These are phyloP conservation scores for Gila orcuttii DNA, from an alignment of 2,113 vertebrate species.

Conservation along the genomic window DNA sequence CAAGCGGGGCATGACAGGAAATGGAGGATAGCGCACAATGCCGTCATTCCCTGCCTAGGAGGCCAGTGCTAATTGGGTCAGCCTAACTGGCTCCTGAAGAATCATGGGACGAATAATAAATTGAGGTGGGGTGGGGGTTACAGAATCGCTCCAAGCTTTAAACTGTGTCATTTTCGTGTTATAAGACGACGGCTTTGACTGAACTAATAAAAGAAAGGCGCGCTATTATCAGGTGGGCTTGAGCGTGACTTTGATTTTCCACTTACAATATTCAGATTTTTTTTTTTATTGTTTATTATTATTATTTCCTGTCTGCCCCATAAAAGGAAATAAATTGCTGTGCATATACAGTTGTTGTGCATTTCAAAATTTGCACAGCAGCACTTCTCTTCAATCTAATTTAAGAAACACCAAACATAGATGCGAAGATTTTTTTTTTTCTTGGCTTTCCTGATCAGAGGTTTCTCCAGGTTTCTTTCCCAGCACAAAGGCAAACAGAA, in stretches of 20 bases:
- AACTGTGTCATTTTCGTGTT: constrained; percentile 49
- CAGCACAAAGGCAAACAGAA: constrained; percentile 52
- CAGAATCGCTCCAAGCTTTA: constrained; percentile 55
- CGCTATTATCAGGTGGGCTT: neutral
- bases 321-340: neutral
- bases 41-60: constrained; percentile 77
- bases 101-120: constrained; percentile 85
- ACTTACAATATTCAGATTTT: neutral
- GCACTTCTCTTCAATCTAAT: constrained; percentile 30
- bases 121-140: constrained; percentile 72
- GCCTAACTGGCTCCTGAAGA: constrained; percentile 78
- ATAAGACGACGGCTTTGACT: constrained; percentile 33
- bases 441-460: constrained; percentile 53
- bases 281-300: neutral
- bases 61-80: constrained; percentile 87
- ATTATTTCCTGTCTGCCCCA: neutral
- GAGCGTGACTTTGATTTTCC: neutral
- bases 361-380: constrained; percentile 7
- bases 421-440: constrained; percentile 46
- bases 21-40: constrained; percentile 82
- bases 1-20: constrained; percentile 86
- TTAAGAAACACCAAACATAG: constrained; percentile 41
- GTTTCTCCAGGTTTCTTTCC: constrained; percentile 59
- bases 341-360: neutral
- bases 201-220: constrained; percentile 38